A percentile compares a stretch with the other conserved stretches of the same genome.
Evolutionary conservation across 2,888 invertebrate genomes (phyloP).

Genomic region (Agapostemon virescens): DNA sequence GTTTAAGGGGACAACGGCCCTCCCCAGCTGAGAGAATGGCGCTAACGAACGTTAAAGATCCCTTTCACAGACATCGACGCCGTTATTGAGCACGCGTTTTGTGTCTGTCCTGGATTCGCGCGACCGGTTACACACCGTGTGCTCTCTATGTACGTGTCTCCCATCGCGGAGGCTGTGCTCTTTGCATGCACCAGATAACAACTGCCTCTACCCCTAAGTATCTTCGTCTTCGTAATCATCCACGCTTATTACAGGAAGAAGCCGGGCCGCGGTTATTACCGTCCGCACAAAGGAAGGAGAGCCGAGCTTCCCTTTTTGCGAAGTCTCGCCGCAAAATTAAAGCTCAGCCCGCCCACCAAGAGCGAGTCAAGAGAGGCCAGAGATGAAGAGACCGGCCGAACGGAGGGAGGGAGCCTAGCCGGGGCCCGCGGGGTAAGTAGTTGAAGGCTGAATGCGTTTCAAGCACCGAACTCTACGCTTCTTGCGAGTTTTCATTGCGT

Average conservation of each 20-base stretch:
- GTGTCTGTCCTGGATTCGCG: constrained; percentile 55
- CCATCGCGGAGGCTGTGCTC: constrained; percentile 22
- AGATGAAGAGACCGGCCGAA: constrained; percentile 21
- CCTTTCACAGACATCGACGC: constrained; percentile 15
- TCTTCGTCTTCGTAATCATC: constrained; percentile 64
- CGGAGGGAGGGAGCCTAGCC: constrained; percentile 15
- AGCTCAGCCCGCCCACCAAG: constrained; percentile 58
- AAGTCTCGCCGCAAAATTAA: constrained; percentile 65
- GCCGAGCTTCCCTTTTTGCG: constrained; percentile 53
- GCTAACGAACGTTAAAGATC: constrained; percentile 59
- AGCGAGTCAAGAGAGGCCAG: constrained; percentile 49
- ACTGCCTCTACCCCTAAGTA: constrained; percentile 48
- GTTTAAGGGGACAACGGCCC: constrained; percentile 46
- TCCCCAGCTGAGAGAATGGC: constrained; percentile 44
- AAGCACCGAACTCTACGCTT: constrained; percentile 14
- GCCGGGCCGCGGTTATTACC: constrained; percentile 60
- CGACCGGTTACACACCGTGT: constrained; percentile 26
- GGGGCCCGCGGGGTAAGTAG: constrained; percentile 21
- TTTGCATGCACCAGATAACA: constrained; percentile 65
- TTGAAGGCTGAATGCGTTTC: constrained; percentile 25
- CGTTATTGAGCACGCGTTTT: constrained; percentile 56
- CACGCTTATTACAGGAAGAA: constrained; percentile 60
- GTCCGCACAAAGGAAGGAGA: constrained; percentile 45
- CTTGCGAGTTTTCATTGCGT: background rate
- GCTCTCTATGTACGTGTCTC: background rate